phyloP scores from a whole-genome alignment of 1,140 invertebrate genomes.

The Scaptomyza graminum region DNA sequence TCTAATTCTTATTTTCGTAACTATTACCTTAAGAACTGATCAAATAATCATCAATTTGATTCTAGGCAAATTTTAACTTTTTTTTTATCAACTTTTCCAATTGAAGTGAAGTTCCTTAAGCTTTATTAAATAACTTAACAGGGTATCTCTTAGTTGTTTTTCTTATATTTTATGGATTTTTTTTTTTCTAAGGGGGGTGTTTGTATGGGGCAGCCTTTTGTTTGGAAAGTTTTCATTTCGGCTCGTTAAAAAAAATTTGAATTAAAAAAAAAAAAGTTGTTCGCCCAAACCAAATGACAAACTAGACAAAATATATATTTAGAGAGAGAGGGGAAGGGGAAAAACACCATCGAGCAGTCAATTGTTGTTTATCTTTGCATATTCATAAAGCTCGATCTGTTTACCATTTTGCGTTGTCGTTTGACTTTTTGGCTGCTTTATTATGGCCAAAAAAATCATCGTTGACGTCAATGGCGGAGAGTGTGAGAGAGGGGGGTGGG shows the following conservation, averaged over 20 bases:
- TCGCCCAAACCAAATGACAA: constrained; percentile 37
- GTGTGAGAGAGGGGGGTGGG: neutral
- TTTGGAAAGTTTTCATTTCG: constrained; percentile 80
- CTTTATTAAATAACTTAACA: neutral
- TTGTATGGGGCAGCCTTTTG: constrained; percentile 55
- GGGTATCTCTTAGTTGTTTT: neutral
- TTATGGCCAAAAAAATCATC: constrained; percentile 51
- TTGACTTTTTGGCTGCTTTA: constrained; percentile 70
- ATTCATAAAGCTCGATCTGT: constrained; percentile 79
- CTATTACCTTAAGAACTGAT: no score
- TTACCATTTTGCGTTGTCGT: constrained; percentile 72
- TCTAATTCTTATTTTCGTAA: no score
- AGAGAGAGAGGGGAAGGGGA: neutral
- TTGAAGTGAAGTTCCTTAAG: no score
- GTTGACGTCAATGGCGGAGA: constrained; percentile 7
- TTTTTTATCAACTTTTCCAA: no score
- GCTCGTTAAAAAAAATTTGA: constrained; percentile 76
- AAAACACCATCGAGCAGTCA: constrained; percentile 1
- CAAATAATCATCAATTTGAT: no score
- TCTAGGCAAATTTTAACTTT: no score
- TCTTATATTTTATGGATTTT: neutral
- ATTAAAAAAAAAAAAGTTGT: constrained; percentile 55
- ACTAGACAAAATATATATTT: neutral
- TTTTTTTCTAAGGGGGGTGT: constrained; percentile 19
- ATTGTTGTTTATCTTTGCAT: constrained; percentile 71